Percentiles rank a stretch among this genome's conserved stretches.
Evolutionary conservation across 2,113 vertebrate species (phyloP).

Genomic region (Dasyurus viverrinus): DNA sequence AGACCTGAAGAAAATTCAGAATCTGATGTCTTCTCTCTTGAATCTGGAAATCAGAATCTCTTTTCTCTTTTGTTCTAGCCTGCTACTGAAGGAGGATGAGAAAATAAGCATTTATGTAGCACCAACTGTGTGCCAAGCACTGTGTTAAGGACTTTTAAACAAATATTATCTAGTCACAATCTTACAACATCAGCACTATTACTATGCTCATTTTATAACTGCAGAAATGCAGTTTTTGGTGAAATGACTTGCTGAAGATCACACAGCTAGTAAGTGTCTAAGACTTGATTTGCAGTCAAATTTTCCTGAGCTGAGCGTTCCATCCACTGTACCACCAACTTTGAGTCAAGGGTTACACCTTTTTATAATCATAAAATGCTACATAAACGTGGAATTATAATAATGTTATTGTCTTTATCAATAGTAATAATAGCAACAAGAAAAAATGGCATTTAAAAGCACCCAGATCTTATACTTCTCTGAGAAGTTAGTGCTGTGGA

Average conservation of each 20-base stretch:
- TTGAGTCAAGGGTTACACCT: not conserved
- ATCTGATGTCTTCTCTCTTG: not conserved
- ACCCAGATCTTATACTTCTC: not conserved
- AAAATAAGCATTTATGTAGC: not conserved
- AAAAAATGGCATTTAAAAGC: not conserved
- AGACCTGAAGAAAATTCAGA: not conserved
- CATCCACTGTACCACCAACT: not conserved
- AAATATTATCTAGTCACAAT: not conserved
- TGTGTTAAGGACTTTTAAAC: not conserved
- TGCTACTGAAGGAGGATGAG: not conserved
- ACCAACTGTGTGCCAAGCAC: not conserved
- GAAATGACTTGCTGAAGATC: not conserved
- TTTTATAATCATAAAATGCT: not conserved
- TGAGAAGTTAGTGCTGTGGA: not conserved
- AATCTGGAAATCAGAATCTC: not conserved
- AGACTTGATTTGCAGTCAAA: not conserved
- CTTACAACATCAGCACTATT: not conserved
- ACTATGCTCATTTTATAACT: not conserved
- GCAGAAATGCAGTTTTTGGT: not conserved
- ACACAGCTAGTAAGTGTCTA: not conserved
- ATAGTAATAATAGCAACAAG: not conserved
- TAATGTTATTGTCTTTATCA: not conserved
- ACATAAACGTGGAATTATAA: not conserved
- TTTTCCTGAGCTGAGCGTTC: not conserved
- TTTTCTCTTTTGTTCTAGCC: not conserved